Evolutionary conservation across 64 coral and sea anemone species (phyloP), one percentile per base, ranked within the genome.

Genomic region (Dendrophyllia cribrosa): DNA sequence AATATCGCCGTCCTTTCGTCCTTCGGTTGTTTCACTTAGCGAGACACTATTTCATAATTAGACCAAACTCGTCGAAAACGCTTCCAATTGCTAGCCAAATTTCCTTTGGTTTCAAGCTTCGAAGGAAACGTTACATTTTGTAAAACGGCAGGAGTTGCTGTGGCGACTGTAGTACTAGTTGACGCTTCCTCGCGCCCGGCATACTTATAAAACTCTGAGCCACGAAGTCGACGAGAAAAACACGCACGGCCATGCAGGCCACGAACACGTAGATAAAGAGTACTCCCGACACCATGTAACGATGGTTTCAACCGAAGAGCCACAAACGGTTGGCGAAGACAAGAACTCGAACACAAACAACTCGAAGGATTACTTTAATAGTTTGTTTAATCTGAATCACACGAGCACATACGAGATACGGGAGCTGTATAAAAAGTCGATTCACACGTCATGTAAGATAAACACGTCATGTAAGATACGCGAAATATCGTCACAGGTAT

Each of bases 1-100:
- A 90, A 67, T 34, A 51, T 62, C n/a, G 87, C 74, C 23, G 74
- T 90, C 46, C 88, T 77, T 5, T 66, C 24, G 59, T 77, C 59
- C 24, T 90, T 90, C 58, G 74, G 15, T 68, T 90, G 74, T 11
- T 90, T 66, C 14, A 9, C 66, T 44, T 70, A 76, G 8, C 43
- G 62, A 62, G 75, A 76, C 9, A 58, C 88, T 20, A 90, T 13
- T 51, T 90, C 75, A 78, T 90, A 90, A 51, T 90, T 90, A 14
- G 77, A n/a, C 88, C 88, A 90, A 24, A 65, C 88, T 20, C 21
- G 45, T 9, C 26, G 58, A 81, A 90, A 90, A 23, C 62, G 45
- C 60, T 90, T 90, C 76, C 76, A 90, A 24, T 90, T 90, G 21
- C n/a, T 62, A 2, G 59, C 44, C 12, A 79, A 8, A 79, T 79